phyloP scores from a whole-genome alignment of 2,888 invertebrate genomes.

The Cheiracanthium punctorium region DNA sequence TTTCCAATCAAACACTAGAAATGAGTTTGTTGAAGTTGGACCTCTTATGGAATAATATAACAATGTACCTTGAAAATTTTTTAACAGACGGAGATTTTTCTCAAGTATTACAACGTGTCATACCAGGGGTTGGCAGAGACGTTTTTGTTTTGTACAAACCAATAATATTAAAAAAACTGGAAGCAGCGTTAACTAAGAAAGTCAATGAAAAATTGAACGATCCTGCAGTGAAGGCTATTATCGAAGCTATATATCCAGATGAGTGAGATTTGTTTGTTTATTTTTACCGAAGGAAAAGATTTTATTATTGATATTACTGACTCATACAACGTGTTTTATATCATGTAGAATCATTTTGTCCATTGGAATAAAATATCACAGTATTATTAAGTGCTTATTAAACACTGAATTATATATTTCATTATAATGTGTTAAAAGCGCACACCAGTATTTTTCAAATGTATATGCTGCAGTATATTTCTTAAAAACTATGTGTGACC shows the following conservation, averaged over 20 bases:
- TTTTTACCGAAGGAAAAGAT: too few relatives aligned
- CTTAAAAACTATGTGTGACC: too few relatives aligned
- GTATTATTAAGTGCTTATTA: too few relatives aligned
- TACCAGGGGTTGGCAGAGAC: constrained; percentile 58
- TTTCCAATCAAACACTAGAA: constrained; percentile 27
- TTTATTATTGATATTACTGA: too few relatives aligned
- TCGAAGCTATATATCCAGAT: constrained; percentile 42
- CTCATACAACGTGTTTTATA: too few relatives aligned
- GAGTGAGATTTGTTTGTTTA: constrained; percentile 4
- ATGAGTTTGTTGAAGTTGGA: constrained; percentile 49
- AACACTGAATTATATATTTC: too few relatives aligned
- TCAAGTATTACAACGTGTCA: constrained; percentile 43
- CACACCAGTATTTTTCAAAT: too few relatives aligned
- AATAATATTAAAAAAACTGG: constrained; percentile 51
- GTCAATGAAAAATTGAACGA: constrained; percentile 54
- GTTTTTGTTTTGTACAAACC: constrained; percentile 58
- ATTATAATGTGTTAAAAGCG: too few relatives aligned
- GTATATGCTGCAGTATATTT: too few relatives aligned
- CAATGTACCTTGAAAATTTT: constrained; percentile 59
- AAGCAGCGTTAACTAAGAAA: constrained; percentile 28
- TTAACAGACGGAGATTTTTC: constrained; percentile 55
- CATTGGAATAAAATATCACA: too few relatives aligned
- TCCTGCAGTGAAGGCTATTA: constrained; percentile 43
- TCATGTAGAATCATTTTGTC: too few relatives aligned
- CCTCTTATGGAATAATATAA: constrained; percentile 34